Percentiles rank a stretch among this genome's conserved stretches.
Conservation (phyloP, 2,888 invertebrate genomes). For the Agonum fuliginosum region DNA sequence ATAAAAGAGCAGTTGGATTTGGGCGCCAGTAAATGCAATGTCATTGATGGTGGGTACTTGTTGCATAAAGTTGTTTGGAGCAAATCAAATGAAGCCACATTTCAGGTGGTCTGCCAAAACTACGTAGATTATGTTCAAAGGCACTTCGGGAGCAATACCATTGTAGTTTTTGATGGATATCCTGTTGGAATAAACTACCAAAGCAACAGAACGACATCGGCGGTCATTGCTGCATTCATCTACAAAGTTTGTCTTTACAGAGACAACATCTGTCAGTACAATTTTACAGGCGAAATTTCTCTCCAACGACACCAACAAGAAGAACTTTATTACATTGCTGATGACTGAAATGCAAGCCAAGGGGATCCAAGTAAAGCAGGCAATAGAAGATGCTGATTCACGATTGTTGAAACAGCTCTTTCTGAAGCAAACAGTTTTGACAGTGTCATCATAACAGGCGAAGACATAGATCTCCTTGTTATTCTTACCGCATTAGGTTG, state of each 20-base stretch:
- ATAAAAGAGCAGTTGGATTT: conserved; percentile 54
- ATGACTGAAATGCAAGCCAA: conserved; percentile 52
- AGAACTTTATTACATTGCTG: conserved; percentile 61
- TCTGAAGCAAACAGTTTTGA: too few species aligned
- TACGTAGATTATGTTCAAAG: conserved; percentile 51
- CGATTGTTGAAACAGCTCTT: conserved; percentile 61
- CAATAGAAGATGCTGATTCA: conserved; percentile 62
- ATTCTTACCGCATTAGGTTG: conserved; percentile 55
- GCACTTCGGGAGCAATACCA: conserved; percentile 54
- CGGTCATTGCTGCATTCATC: conserved; percentile 40
- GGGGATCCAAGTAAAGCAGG: conserved; percentile 59
- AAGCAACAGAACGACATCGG: conserved; percentile 57
- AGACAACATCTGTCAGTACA: conserved; percentile 46
- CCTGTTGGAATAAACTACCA: conserved; percentile 52
- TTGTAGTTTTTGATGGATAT: conserved; percentile 60
- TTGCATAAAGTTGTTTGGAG: conserved; percentile 24
- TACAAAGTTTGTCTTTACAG: conserved; percentile 53
- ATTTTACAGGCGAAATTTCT: conserved; percentile 60
- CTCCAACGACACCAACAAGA: conserved; percentile 61
- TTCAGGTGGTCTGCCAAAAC: conserved; percentile 24
- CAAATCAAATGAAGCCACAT: neutral
- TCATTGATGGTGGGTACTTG: conserved; percentile 57
- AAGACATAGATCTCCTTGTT: conserved; percentile 59
- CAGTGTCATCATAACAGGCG: too few species aligned
- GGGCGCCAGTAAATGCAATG: conserved; percentile 56